These are phyloP conservation scores for Noctua comes DNA, from an alignment of 2,888 invertebrate species.

Conservation along the genomic window DNA sequence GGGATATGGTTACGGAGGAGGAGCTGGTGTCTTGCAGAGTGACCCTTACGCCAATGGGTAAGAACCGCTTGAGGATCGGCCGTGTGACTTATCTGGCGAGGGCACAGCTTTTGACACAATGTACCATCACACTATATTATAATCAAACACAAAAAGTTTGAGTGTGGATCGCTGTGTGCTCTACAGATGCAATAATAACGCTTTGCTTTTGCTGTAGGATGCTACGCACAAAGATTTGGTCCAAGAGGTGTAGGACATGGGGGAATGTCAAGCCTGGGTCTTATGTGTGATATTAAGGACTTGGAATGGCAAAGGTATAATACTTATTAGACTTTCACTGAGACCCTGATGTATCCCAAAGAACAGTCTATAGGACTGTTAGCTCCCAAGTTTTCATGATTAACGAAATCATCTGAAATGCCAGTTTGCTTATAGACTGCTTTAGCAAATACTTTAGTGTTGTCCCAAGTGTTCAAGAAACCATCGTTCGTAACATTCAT, in stretches of 20 bases:
- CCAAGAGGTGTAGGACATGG: slow-evolving; percentile 98
- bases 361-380: slow-evolving; percentile 75
- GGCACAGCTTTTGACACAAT: slow-evolving; percentile 77
- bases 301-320: slow-evolving; percentile 93
- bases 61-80: slow-evolving; percentile 83
- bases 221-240: slow-evolving; percentile 98
- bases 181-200: slow-evolving; percentile 81
- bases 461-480: slow-evolving; percentile 49
- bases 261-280: slow-evolving; percentile 95
- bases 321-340: slow-evolving; percentile 68
- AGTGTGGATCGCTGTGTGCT: slow-evolving; percentile 78
- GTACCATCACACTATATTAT: slow-evolving; percentile 27
- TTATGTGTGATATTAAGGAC: slow-evolving; percentile 96
- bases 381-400: slow-evolving; percentile 67
- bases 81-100: slow-evolving; percentile 83
- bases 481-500: slow-evolving; percentile 61
- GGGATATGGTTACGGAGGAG: slow-evolving; percentile 99
- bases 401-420: slow-evolving; percentile 72
- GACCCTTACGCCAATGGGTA: slow-evolving; percentile 96
- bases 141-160: slow-evolving; percentile 48
- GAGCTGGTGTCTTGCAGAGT: slow-evolving; percentile 97
- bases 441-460: slow-evolving; percentile 77
- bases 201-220: slow-evolving; percentile 93
- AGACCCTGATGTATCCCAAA: slow-evolving; percentile 68
- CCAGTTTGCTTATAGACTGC: slow-evolving; percentile 82